Base-by-base conservation (phyloP, 2,113 vertebrate genomes). In the Ctenomys sociabilis region DNA sequence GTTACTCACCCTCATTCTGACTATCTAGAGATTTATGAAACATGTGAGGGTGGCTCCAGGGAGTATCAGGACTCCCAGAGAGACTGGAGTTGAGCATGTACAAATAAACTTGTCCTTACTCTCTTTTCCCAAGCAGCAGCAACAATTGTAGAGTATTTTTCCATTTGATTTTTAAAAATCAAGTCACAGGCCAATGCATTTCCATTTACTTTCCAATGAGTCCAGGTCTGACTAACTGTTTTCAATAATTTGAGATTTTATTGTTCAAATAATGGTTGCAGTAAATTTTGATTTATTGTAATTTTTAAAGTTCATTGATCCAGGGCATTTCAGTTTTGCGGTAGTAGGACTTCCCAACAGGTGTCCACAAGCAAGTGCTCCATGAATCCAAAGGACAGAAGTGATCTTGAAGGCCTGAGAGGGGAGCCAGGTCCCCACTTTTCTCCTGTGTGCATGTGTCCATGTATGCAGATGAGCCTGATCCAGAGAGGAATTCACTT, bases 21-120 rank as follows among this genome's bases (percentile, higher is more conserved):
- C 66, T 12, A 43, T 35, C n/a, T 3, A 4, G 10, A 19, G 32
- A 70, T 26, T 32, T 30, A 24, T 7, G 22, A 2, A 49, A 72
- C 4, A 17, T 4, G 0, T 0, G 0, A 13, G 3, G 22, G 35
- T 61, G 70, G 22, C 35, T 9, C 14, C 7, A 10, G 10, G 19
- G 3, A 63, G 19, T 10, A n/a, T 2, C 17, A 72, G n/a, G 72
- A 88, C 0, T 7, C n/a, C 80, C 82, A 21, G 0, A 1, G 14
- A 91, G 13, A 13, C 0, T 84, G 26, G 45, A 80, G 32, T 9
- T 35, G 17, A 64, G 52, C n/a, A n/a, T 83, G n/a, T 28, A 7
- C 30, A 30, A 2, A 3, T 22, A 28, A 12, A 4, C 83, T 35
- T 40, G 35, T 63, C 66, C 19, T 66, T 49, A 37, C 19, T 12